Base-by-base conservation (phyloP, 2,113 vertebrate species). In the Notothenia rossii region DNA sequence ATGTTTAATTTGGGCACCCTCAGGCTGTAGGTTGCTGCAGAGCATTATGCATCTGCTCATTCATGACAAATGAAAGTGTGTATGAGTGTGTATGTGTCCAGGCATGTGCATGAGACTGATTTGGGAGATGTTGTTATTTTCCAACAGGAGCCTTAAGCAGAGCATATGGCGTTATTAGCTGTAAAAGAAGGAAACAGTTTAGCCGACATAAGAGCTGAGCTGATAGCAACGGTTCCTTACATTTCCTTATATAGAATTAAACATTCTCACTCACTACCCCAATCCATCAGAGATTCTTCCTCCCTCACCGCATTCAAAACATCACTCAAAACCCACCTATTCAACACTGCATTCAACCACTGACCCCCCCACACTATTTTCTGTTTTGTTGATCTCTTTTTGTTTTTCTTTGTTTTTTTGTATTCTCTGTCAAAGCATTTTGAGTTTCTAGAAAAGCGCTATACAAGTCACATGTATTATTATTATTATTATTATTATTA, bases 31-130 rank as follows among this genome's bases (percentile, higher is more conserved):
- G 14, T 10, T 4, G 51, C 53, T 76, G 54, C 65, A 80, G 75
- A 79, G 74, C 81, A 75, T 85, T 80, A 62, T 76, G 82, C 69
- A 77, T 43, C 81, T 82, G 75, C 78, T 88, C 84, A 83, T 67
- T 64, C 76, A 70, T 80, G 62, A 69, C 83, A 65, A 85, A 86
- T 86, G 54, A 73, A 78, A 82, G 55, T 43, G 53, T 54, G 72
- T 73, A 5, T 59, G 36, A 18, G 43, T 0, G 25, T 40, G 43
- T n/a, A 4, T 50, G 43, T 56, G 18, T 48, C 17, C 59, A 9
- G 5, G 46, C 20, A 25, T 33, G 61, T 46, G 76, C 55, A 20
- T 55, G 66, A 48, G 58, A 20, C 15, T 55, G 58, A 15, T 53
- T 49, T 61, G 5, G 15, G 14, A 60, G 25, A 45, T 67, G 53